A percentile compares a stretch with the other conserved stretches of the same genome.
phyloP scores from a whole-genome alignment of 2,888 invertebrate species.

The Dugesia japonica region DNA sequence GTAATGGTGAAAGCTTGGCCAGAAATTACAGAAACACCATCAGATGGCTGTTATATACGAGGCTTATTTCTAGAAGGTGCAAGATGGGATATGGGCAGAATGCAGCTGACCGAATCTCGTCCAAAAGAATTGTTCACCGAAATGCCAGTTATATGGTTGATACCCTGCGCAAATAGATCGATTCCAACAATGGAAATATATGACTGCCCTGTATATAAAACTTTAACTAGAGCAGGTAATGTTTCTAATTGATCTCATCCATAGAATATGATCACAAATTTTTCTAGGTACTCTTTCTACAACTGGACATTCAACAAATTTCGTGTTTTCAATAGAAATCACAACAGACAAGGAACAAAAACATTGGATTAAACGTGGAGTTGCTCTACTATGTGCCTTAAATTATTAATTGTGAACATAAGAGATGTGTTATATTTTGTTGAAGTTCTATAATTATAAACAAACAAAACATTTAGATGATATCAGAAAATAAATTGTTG shows the following conservation, averaged over 20 bases:
- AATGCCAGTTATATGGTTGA: constrained; percentile 57
- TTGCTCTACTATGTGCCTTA: constrained; percentile 48
- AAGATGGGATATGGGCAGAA: constrained; percentile 41
- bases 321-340: constrained; percentile 47
- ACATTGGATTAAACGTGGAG: constrained; percentile 48
- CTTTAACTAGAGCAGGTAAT: constrained; percentile 52
- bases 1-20: constrained; percentile 39
- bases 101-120: constrained; percentile 42
- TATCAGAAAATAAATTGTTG: no score
- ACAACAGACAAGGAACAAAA: constrained; percentile 43
- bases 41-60: constrained; percentile 47
- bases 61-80: constrained; percentile 47
- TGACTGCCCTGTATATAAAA: constrained; percentile 57
- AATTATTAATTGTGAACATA: constrained; percentile 44
- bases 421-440: no score
- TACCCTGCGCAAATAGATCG: constrained; percentile 56
- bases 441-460: no score
- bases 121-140: constrained; percentile 53
- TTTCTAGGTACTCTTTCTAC: constrained; percentile 47
- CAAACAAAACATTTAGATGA: no score
- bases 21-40: constrained; percentile 42
- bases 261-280: not conserved
- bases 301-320: constrained; percentile 49
- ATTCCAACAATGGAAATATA: constrained; percentile 50
- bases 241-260: not conserved